Conservation (phyloP, 2,797 vertebrate genomes). For the Cirrhinus molitorella region DNA sequence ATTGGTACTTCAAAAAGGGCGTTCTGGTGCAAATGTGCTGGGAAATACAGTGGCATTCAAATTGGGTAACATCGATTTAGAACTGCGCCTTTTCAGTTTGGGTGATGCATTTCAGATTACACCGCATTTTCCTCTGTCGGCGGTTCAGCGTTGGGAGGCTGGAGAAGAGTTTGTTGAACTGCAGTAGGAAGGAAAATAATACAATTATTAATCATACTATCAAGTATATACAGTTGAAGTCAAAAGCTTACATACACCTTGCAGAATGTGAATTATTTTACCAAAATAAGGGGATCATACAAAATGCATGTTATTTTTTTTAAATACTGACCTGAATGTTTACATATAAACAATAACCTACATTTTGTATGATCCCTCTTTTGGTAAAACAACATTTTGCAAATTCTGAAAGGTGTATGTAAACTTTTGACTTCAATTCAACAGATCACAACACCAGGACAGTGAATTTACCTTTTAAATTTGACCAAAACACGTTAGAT, state of each 20-base stretch:
- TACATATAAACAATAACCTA: too few species aligned
- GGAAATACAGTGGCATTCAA: constrained; percentile 62
- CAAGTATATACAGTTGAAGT: neutral
- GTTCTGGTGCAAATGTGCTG: constrained; percentile 17
- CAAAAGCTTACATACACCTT: too few species aligned
- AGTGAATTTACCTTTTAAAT: neutral
- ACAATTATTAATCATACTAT: neutral
- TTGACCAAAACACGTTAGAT: neutral
- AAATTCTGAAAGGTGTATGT: too few species aligned
- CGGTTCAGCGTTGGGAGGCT: constrained; percentile 82
- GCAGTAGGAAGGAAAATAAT: constrained; percentile 2
- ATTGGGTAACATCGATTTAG: neutral
- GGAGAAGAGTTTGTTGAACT: constrained; percentile 88
- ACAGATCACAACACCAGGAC: too few species aligned
- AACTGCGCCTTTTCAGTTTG: constrained; percentile 45
- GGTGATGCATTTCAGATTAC: constrained; percentile 55
- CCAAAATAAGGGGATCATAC: too few species aligned
- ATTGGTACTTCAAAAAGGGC: constrained; percentile 35
- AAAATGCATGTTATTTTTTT: too few species aligned
- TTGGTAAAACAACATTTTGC: too few species aligned
- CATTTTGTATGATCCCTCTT: too few species aligned
- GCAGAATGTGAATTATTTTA: too few species aligned
- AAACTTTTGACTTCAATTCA: too few species aligned
- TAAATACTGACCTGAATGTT: too few species aligned
- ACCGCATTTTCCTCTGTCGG: constrained; percentile 76